Evolutionary conservation across 2,888 invertebrate species (phyloP).

Genomic region (Lasius fuliginosus): DNA sequence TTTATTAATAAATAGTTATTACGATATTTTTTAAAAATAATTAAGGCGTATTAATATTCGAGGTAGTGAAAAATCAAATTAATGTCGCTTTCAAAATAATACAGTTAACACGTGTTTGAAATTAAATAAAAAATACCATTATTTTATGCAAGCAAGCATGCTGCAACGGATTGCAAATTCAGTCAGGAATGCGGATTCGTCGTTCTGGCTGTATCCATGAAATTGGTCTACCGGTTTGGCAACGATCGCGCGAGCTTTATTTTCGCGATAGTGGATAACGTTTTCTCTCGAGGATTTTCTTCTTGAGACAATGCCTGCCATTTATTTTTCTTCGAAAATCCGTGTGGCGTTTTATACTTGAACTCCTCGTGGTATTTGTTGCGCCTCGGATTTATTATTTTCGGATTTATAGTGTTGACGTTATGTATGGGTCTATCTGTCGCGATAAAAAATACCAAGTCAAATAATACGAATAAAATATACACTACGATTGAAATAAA

Average conservation of each 20-base stretch:
- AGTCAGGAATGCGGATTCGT: not conserved
- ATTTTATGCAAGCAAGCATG: not conserved
- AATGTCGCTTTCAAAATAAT: not conserved
- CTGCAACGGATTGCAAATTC: not conserved
- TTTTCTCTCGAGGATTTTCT: conserved; percentile 47
- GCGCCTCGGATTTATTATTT: conserved; percentile 34
- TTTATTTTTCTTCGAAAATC: conserved; percentile 56
- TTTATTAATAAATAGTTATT: not conserved
- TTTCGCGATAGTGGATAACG: conserved; percentile 48
- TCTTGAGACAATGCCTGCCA: conserved; percentile 47
- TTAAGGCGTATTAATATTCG: not conserved
- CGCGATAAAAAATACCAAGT: not conserved
- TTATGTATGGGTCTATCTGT: not conserved
- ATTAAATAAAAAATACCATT: not conserved
- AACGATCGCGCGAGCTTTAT: conserved; percentile 39
- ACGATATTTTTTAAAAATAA: not conserved
- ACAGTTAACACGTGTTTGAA: not conserved
- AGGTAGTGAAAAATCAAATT: not conserved
- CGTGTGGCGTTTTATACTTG: conserved; percentile 38
- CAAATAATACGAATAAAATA: conserved; percentile 1
- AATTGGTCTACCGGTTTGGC: conserved; percentile 49
- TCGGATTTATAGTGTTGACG: conserved; percentile 23
- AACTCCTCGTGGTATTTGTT: conserved; percentile 23
- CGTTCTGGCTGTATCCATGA: not conserved
- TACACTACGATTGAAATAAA: not conserved